Percentiles rank a stretch among this genome's conserved stretches.
Conservation (phyloP, 2,113 vertebrate species). For the Picathartes gymnocephalus region DNA sequence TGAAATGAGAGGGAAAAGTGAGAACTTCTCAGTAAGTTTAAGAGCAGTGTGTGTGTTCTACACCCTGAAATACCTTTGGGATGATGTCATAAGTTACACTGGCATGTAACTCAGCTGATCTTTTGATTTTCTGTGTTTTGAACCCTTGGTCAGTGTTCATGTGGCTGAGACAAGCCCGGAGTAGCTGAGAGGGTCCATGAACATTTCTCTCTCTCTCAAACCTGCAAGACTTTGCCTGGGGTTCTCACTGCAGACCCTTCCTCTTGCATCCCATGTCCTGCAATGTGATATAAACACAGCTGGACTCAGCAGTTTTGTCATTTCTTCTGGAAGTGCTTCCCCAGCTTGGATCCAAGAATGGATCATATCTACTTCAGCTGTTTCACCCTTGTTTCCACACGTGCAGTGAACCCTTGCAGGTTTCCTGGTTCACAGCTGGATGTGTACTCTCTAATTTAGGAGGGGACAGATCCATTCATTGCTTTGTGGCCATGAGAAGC, state of each 20-base stretch:
- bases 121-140: background rate
- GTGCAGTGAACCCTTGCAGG: background rate
- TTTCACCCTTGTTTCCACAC: background rate
- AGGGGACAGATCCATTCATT: background rate
- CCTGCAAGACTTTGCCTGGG: background rate
- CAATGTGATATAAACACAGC: background rate
- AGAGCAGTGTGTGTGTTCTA: background rate
- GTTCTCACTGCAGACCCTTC: background rate
- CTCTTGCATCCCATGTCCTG: background rate
- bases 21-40: background rate
- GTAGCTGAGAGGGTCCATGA: background rate
- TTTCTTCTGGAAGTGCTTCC: background rate
- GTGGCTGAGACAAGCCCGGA: background rate
- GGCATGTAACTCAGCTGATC: background rate
- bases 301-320: rapidly evolving
- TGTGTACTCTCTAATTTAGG: background rate
- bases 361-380: background rate
- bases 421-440: background rate
- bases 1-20: background rate
- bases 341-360: background rate
- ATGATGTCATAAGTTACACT: too few relatives aligned
- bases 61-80: background rate
- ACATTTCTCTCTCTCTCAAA: background rate
- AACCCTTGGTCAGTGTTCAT: background rate
- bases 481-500: background rate